Evolutionary conservation across 2,888 invertebrate species (phyloP), one percentile per base, ranked within the genome.

Genomic region (Mimachlamys varia): DNA sequence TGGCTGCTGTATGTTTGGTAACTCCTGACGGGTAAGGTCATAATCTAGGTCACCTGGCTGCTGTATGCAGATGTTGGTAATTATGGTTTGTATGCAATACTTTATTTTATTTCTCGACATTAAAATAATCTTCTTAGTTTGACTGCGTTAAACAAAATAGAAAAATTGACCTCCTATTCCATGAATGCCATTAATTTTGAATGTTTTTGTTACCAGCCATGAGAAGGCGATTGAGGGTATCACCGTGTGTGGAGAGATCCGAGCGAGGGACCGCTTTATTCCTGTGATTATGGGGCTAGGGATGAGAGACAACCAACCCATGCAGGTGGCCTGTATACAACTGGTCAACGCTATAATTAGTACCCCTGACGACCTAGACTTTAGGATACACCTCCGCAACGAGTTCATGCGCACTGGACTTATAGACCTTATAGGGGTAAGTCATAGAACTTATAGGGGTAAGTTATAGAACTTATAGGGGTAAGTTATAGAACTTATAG

Each of bases 401-500:
- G 99, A 99, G 97, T 98, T 99, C 94, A 99, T 99, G 98, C 97
- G 99, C 91, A 98, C 98, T 93, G 99, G 99, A 50, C 97, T 99
- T n/a, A 98, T 98, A 95, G 98, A 99, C 96, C 97, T 98, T 89
- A 97, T 99, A 49, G 98, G 97, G 94, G 97, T 97, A 95, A 95
- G 96, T 93, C 22, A 76, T 33, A 37, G 10, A 27, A 33, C 87
- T 17, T 13, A 7, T 49, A 2, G 15, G 10, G 15, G n/a, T n/a
- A n/a, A n/a, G n/a, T n/a, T n/a, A n/a, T n/a, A n/a, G n/a, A n/a
- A n/a, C n/a, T n/a, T n/a, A n/a, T n/a, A n/a, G n/a, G n/a, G n/a
- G n/a, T n/a, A n/a, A n/a, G n/a, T 99, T n/a, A 98, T 98, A 95
- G 98, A 99, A 96, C 97, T 98, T 89, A 97, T 99, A 49, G 98